phyloP scores from a whole-genome alignment of 2,888 invertebrate genomes.

The Calameuta pallipes region DNA sequence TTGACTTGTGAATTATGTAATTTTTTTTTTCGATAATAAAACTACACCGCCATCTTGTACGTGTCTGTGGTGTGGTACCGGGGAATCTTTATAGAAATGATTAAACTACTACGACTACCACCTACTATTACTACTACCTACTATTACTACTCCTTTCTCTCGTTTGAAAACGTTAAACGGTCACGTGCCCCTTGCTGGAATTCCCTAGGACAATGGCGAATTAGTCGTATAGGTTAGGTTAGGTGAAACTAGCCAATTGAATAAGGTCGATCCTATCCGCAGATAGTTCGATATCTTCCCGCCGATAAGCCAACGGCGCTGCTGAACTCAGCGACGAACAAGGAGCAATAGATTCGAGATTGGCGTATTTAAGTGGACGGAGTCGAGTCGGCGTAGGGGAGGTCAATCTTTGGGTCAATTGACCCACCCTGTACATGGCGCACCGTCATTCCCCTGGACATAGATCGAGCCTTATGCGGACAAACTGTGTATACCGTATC shows the following conservation, averaged over 20 bases:
- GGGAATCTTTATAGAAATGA: neutral
- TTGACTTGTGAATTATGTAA: neutral
- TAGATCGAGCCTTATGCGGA: slow-evolving; percentile 4
- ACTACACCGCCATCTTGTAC: neutral
- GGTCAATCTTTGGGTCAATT: neutral
- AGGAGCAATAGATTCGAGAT: slow-evolving; percentile 5
- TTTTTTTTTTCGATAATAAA: neutral
- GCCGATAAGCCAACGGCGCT: neutral
- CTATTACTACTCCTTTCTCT: no score
- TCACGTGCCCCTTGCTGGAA: neutral
- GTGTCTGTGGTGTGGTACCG: neutral
- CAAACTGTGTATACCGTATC: neutral
- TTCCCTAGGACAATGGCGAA: neutral
- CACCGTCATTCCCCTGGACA: slow-evolving; percentile 1
- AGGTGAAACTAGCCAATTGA: neutral
- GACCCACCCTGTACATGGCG: neutral
- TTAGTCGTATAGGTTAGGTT: neutral
- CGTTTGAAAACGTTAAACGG: neutral
- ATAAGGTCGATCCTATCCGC: neutral
- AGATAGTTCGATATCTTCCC: neutral
- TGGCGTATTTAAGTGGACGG: slow-evolving; percentile 1
- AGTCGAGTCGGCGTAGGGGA: neutral
- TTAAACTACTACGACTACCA: neutral
- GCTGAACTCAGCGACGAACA: neutral
- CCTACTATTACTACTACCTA: no score